These are phyloP conservation scores for Trachelipus rathkii DNA, from an alignment of 1,140 invertebrate genomes.

Conservation along the genomic window DNA sequence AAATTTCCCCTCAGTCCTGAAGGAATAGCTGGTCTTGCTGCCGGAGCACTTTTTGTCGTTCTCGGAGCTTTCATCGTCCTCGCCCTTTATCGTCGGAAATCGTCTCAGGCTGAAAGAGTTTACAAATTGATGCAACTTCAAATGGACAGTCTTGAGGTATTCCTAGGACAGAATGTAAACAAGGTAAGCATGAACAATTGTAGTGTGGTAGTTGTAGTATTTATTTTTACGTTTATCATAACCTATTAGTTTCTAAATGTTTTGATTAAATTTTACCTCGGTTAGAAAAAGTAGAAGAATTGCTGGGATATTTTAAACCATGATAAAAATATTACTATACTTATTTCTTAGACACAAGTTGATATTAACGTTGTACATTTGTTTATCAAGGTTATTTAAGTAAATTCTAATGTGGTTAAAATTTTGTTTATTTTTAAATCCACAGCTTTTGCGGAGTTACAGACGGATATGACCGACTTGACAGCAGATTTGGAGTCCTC, in stretches of 20 bases:
- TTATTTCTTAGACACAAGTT: too few species aligned
- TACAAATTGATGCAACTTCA: slow-evolving; percentile 98
- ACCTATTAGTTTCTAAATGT: not conserved
- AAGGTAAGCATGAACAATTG: slow-evolving; percentile 66
- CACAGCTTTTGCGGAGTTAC: slow-evolving; percentile 92
- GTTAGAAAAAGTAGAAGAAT: too few species aligned
- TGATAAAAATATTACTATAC: too few species aligned
- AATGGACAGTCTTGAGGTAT: slow-evolving; percentile 98
- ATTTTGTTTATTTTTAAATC: slow-evolving; percentile 42
- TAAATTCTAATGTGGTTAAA: too few species aligned
- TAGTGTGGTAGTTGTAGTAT: too few species aligned
- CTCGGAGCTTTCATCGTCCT: slow-evolving; percentile 79
- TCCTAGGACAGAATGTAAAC: slow-evolving; percentile 90
- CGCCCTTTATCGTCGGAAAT: slow-evolving; percentile 82
- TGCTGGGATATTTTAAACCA: too few species aligned
- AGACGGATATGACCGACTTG: slow-evolving; percentile 98
- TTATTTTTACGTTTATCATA: not conserved
- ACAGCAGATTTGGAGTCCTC: slow-evolving; percentile 89
- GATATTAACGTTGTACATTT: too few species aligned
- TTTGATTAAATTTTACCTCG: too few species aligned
- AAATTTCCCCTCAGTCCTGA: slow-evolving; percentile 79
- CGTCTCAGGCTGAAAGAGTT: slow-evolving; percentile 89
- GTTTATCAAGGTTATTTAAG: too few species aligned
- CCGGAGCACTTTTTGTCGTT: slow-evolving; percentile 74
- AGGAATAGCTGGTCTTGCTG: slow-evolving; percentile 76